A percentile compares a stretch with the other conserved stretches of the same genome.
Conservation (phyloP, 1,140 invertebrate genomes). For the Drosophila jambulina region DNA sequence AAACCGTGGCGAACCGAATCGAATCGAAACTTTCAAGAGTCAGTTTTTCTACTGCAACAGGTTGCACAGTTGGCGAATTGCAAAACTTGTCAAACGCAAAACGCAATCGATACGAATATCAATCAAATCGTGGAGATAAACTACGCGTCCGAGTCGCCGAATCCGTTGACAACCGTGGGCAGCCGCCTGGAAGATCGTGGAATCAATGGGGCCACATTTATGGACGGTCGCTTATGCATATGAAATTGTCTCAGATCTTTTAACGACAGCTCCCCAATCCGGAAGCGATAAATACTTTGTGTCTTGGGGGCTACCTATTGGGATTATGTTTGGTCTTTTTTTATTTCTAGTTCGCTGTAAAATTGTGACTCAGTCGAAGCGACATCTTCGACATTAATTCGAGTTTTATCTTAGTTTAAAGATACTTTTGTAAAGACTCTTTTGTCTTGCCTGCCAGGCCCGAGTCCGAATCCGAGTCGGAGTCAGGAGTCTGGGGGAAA, state of each 20-base stretch:
- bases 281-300: slow-evolving; percentile 80
- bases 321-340: slow-evolving; percentile 39
- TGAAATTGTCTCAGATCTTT: slow-evolving; percentile 68
- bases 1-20: slow-evolving; percentile 37
- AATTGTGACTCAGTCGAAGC: slow-evolving; percentile 48
- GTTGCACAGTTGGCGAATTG: slow-evolving; percentile 69
- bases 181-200: slow-evolving; percentile 43
- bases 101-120: slow-evolving; percentile 83
- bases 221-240: slow-evolving; percentile 72
- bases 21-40: slow-evolving; percentile 50
- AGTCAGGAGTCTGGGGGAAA: slow-evolving; percentile 13
- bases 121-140: slow-evolving; percentile 75
- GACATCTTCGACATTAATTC: slow-evolving; percentile 53
- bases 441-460: slow-evolving; percentile 22
- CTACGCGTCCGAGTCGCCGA: slow-evolving; percentile 21
- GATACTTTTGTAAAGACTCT: slow-evolving; percentile 50
- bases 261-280: slow-evolving; percentile 75
- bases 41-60: slow-evolving; percentile 46
- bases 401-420: slow-evolving; percentile 40
- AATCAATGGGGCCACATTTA: slow-evolving; percentile 64
- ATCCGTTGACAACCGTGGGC: slow-evolving; percentile 69
- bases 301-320: slow-evolving; percentile 59
- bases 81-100: slow-evolving; percentile 82
- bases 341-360: slow-evolving; percentile 37
- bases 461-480: neutral